Evolutionary conservation across 2,888 invertebrate genomes (phyloP).

Genomic region (Hypsopygia costalis): DNA sequence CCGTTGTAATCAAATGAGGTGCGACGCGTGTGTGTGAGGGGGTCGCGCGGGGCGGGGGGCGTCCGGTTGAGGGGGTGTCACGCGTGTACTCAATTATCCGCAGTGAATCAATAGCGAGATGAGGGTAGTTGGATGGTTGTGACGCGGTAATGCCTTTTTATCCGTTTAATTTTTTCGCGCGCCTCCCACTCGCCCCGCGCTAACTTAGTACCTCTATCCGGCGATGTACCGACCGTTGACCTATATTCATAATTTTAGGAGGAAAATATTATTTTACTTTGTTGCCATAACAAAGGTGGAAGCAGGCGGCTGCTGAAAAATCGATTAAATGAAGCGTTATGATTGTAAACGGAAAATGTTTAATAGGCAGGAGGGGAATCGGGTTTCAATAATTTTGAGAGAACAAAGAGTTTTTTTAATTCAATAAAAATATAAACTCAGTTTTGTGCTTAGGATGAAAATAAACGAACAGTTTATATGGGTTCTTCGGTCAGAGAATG

Average conservation of each 20-base stretch:
- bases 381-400: conserved; percentile 11
- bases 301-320: conserved; percentile 3
- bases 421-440: background rate
- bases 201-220: conserved; percentile 1
- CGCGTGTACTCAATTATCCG: conserved; percentile 80
- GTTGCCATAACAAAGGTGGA: conserved; percentile 12
- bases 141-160: conserved; percentile 60
- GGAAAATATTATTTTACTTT: conserved; percentile 13
- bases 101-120: conserved; percentile 80
- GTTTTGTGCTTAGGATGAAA: too few relatives aligned
- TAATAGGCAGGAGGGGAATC: conserved; percentile 8
- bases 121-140: conserved; percentile 74
- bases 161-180: conserved; percentile 52
- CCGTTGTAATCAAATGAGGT: conserved; percentile 81
- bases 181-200: conserved; percentile 15
- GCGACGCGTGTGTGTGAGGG: conserved; percentile 59
- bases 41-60: conserved; percentile 22
- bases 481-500: too few relatives aligned
- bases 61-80: conserved; percentile 47
- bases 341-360: background rate
- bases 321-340: conserved; percentile 14
- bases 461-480: too few relatives aligned
- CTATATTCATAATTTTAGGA: conserved; percentile 24
- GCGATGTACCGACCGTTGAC: conserved; percentile 20
- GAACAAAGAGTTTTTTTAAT: conserved; percentile 5